Percentiles rank a stretch among this genome's conserved stretches.
These are phyloP conservation scores for Oreochromis tanganicae DNA, from an alignment of 2,113 vertebrate genomes.

Conservation along the genomic window DNA sequence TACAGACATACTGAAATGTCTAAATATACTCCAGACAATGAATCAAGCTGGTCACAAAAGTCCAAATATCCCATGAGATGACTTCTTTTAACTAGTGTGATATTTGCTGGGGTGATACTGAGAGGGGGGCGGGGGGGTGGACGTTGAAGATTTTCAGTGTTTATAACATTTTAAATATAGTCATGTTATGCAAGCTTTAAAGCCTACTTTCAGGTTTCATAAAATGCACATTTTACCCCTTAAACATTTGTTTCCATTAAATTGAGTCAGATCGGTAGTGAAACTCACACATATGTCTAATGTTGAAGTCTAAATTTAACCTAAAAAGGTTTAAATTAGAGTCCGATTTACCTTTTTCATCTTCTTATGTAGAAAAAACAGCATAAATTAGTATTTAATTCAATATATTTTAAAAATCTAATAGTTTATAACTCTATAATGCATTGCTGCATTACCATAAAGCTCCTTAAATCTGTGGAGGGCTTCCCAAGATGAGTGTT, in stretches of 20 bases:
- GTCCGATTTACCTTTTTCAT: not conserved
- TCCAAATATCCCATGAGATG: not conserved
- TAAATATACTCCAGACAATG: not conserved
- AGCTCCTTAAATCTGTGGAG: not conserved
- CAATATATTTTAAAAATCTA: not conserved
- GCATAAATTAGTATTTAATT: not conserved
- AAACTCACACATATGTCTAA: not conserved
- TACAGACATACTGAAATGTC: not conserved
- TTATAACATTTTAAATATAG: not conserved
- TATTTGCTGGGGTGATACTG: not conserved
- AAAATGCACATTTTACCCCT: not conserved
- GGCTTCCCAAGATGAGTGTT: not conserved
- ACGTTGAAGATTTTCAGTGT: not conserved
- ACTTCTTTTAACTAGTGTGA: not conserved
- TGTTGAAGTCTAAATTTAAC: not conserved
- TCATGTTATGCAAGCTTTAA: not conserved
- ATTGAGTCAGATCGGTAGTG: not conserved
- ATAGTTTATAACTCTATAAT: not conserved
- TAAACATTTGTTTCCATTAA: not conserved
- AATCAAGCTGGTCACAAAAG: not conserved
- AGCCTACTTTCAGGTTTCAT: not conserved
- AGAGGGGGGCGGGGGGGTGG: not conserved
- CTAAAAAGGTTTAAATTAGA: not conserved
- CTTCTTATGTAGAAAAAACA: not conserved
- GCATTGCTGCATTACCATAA: not conserved